Conservation (phyloP, 2,113 vertebrate species). For the Lasiurus borealis region DNA sequence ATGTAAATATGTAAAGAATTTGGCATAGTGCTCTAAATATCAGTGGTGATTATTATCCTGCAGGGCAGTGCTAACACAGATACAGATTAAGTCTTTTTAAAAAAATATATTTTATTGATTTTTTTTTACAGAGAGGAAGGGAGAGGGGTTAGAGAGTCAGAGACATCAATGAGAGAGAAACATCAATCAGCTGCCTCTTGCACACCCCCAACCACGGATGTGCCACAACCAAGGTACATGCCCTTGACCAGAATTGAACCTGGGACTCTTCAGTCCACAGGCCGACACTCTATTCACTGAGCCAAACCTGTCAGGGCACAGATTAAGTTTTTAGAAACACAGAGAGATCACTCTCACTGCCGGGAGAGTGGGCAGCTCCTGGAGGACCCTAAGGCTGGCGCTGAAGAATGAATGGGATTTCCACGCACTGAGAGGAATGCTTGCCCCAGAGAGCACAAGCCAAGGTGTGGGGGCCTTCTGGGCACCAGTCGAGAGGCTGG, state of each 20-base stretch:
- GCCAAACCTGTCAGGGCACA: no score
- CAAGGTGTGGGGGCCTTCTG: rapidly evolving
- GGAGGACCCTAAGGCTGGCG: background rate
- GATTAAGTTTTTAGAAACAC: background rate
- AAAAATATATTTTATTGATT: no score
- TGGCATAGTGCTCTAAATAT: background rate
- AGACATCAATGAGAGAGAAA: no score
- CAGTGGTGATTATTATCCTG: background rate
- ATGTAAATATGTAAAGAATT: background rate
- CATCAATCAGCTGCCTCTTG: no score
- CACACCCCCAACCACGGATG: no score
- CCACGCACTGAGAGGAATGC: background rate
- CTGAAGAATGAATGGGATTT: background rate
- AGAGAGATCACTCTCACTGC: background rate
- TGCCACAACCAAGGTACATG: no score
- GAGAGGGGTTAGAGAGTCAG: no score
- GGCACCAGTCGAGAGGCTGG: background rate
- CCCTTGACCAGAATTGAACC: no score
- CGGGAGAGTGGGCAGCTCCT: background rate
- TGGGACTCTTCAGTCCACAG: no score
- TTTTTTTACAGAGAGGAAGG: no score
- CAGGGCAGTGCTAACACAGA: background rate
- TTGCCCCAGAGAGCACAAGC: background rate
- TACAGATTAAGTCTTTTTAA: background rate
- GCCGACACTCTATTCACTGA: no score